Base-by-base conservation (phyloP, 2,113 vertebrate species). In the Deroptyus accipitrinus region DNA sequence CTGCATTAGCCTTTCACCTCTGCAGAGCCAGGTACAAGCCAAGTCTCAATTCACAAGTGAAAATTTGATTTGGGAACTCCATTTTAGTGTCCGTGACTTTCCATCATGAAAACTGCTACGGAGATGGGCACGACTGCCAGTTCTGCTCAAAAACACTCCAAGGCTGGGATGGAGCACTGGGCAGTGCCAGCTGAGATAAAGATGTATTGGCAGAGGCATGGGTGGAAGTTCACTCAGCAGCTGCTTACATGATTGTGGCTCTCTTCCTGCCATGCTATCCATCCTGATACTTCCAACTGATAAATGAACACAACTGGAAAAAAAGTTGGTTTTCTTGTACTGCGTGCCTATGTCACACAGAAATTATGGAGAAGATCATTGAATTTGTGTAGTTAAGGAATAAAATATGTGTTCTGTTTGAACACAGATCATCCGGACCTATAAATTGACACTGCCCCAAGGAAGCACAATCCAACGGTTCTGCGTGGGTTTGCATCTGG, bases 401-500 rank as follows among this genome's bases (percentile, higher is more conserved):
- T 39, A 39, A 44, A 68, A 67, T 7, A 6, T 3, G 4, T 1
- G 4, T 51, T 80, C 19, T 5, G 19, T 46, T 75, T 28, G 46
- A 46, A 61, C 15, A 41, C 59, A n/a, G 59, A 37, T 68, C 28
- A 8, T 30, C 39, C 28, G 44, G 51, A 51, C 23, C 25, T 67
- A 0, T 17, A 7, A 25, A 15, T 1, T 41, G 63, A 24, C 22
- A 8, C 11, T 8, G 44, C 61, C 80, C n/a, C 59, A 49, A 4
- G 42, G 59, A 78, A 59, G 51, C 54, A 6, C 9, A 24, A 2
- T 5, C 48, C 73, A 27, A 1, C 31, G 37, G 49, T 0, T 6
- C 14, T 2, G 11, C 0, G 0, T 0, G 13, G 48, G 5, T 68
- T 44, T 55, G 59, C 8, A 2, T 17, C 46, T 28, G 31, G 13